Conservation (phyloP, 2,113 vertebrate genomes). For the Lepus americanus region DNA sequence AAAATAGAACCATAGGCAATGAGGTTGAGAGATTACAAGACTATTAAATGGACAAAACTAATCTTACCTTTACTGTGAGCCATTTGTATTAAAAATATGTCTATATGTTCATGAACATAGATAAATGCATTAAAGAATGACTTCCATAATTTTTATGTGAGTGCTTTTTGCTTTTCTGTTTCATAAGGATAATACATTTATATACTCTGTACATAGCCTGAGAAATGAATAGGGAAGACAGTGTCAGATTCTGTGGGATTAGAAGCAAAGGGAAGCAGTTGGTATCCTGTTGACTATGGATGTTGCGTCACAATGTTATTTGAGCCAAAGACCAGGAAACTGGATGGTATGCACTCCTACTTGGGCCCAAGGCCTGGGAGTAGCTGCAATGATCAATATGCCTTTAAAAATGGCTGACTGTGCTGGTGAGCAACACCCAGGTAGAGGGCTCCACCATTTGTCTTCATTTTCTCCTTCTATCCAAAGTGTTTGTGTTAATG, state of each 20-base stretch:
- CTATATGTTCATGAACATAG: neutral
- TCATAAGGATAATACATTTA: neutral
- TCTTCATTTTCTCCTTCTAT: slow-evolving; percentile 80
- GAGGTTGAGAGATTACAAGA: slow-evolving; percentile 35
- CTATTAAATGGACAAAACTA: neutral
- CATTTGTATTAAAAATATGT: slow-evolving; percentile 42
- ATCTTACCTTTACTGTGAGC: neutral
- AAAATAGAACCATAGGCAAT: slow-evolving; percentile 30
- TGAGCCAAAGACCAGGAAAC: slow-evolving; percentile 77
- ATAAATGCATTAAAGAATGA: slow-evolving; percentile 18
- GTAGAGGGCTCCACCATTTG: slow-evolving; percentile 67
- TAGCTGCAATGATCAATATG: slow-evolving; percentile 48
- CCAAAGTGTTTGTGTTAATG: slow-evolving; percentile 70
- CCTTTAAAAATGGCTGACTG: slow-evolving; percentile 79
- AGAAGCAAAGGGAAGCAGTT: neutral
- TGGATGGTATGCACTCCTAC: slow-evolving; percentile 74
- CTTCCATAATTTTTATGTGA: neutral
- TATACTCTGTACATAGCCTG: neutral
- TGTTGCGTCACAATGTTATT: neutral
- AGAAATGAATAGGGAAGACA: slow-evolving; percentile 5
- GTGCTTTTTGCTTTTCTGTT: neutral
- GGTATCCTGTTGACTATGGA: neutral
- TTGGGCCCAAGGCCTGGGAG: slow-evolving; percentile 43
- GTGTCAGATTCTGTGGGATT: neutral
- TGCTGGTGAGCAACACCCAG: slow-evolving; percentile 65